These are phyloP conservation scores for Girardinus metallicus DNA, from an alignment of 2,797 vertebrate species.

Conservation along the genomic window DNA sequence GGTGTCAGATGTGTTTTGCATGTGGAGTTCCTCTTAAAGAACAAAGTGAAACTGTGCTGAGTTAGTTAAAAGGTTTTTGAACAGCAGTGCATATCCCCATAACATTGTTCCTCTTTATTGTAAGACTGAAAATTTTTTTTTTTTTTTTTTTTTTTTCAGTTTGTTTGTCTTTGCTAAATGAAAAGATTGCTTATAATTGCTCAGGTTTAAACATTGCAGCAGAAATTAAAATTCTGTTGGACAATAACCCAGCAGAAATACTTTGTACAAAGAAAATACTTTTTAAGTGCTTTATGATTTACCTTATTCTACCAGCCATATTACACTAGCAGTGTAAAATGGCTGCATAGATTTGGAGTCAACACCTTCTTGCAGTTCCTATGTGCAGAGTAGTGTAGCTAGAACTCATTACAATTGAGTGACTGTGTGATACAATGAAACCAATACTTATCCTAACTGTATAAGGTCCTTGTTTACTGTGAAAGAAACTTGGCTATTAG, in stretches of 20 bases:
- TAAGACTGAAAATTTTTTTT: background rate
- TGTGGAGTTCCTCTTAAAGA: slow-evolving; percentile 13
- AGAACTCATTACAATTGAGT: background rate
- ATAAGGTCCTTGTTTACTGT: background rate
- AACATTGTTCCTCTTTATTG: slow-evolving; percentile 37
- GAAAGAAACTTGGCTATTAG: background rate
- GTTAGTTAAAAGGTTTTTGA: background rate
- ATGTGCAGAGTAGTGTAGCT: background rate
- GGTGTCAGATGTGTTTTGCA: slow-evolving; percentile 30
- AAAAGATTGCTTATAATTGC: background rate
- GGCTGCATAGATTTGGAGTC: background rate
- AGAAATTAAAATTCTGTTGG: background rate
- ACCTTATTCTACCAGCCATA: background rate
- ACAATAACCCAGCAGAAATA: background rate
- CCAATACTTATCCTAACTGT: background rate
- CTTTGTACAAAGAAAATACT: background rate
- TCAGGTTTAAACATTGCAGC: background rate
- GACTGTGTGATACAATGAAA: background rate
- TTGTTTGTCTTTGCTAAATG: background rate
- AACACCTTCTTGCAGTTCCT: background rate
- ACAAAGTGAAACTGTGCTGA: slow-evolving; percentile 6
- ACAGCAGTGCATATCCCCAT: background rate
- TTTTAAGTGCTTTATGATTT: background rate
- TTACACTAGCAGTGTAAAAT: background rate
- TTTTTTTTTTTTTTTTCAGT: background rate